A percentile compares a stretch with the other conserved stretches of the same genome.
phyloP scores from a whole-genome alignment of 2,888 invertebrate species.

The Drosophila fulvimacula region DNA sequence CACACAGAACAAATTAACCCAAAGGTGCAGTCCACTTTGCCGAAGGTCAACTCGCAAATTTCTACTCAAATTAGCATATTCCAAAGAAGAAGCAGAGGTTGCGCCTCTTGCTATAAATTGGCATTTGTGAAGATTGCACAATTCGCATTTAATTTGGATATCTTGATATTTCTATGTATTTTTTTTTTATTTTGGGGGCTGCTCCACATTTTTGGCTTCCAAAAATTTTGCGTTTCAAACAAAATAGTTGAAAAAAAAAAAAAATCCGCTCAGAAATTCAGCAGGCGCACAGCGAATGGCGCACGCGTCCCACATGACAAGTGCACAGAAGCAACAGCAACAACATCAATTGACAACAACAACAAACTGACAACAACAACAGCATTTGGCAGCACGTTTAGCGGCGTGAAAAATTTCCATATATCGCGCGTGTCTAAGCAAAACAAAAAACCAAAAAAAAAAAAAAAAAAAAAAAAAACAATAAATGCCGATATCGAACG shows the following conservation, averaged over 20 bases:
- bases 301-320: conserved; percentile 64
- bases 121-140: conserved; percentile 40
- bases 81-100: conserved; percentile 2
- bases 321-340: conserved; percentile 36
- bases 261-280: conserved; percentile 61
- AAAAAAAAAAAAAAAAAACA: conserved; percentile 19
- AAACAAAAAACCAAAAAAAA: conserved; percentile 19
- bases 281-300: conserved; percentile 44
- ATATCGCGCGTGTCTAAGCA: conserved; percentile 63
- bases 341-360: conserved; percentile 10
- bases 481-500: conserved; percentile 50
- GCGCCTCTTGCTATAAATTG: conserved; percentile 15
- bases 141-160: conserved; percentile 22
- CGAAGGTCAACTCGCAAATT: conserved; percentile 40
- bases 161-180: conserved; percentile 3
- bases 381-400: conserved; percentile 54
- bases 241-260: conserved; percentile 26
- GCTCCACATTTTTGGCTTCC: conserved; percentile 46
- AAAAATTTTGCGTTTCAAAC: conserved; percentile 42
- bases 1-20: conserved; percentile 1
- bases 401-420: conserved; percentile 64
- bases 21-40: conserved; percentile 31
- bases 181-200: conserved; percentile 13
- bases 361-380: not conserved
- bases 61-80: conserved; percentile 14